These are phyloP conservation scores for Drosophila monieri DNA, from an alignment of 2,888 invertebrate genomes.

Conservation along the genomic window DNA sequence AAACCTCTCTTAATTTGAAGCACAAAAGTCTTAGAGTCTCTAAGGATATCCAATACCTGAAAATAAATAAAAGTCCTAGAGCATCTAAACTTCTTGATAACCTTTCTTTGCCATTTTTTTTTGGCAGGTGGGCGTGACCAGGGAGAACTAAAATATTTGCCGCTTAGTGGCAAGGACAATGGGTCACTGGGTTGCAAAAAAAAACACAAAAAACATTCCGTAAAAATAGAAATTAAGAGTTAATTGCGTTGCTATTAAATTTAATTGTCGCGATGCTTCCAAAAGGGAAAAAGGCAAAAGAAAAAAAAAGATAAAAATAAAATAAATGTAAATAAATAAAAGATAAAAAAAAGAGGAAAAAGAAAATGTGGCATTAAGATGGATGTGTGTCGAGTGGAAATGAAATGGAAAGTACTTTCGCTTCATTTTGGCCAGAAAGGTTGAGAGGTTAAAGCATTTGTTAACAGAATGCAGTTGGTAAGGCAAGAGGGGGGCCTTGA, in stretches of 20 bases:
- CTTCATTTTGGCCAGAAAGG: constrained; percentile 19
- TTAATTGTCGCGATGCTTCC: constrained; percentile 71
- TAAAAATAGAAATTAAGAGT: constrained; percentile 74
- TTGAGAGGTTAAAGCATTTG: constrained; percentile 39
- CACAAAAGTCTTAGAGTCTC: too few species aligned
- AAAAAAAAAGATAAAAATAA: not conserved
- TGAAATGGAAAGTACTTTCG: constrained; percentile 60
- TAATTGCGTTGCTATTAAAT: constrained; percentile 78
- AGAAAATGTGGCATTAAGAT: constrained; percentile 53
- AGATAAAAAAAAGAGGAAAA: constrained; percentile 2
- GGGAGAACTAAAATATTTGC: constrained; percentile 36
- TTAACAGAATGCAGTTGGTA: constrained; percentile 15
- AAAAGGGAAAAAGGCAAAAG: constrained; percentile 34
- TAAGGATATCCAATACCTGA: too few species aligned
- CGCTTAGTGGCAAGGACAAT: constrained; percentile 55
- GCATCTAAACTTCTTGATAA: not conserved
- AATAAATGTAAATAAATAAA: constrained; percentile 6
- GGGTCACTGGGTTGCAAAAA: constrained; percentile 47
- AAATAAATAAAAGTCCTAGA: not conserved
- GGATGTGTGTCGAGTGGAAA: constrained; percentile 59
- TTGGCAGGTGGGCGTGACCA: constrained; percentile 1
- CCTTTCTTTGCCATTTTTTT: constrained; percentile 28
- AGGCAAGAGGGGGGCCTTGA: not conserved
- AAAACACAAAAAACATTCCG: constrained; percentile 31
- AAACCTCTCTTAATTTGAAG: too few species aligned